Evolutionary conservation across 2,888 invertebrate genomes (phyloP), one percentile per base, ranked within the genome.

Genomic region (Cephus pulcher): DNA sequence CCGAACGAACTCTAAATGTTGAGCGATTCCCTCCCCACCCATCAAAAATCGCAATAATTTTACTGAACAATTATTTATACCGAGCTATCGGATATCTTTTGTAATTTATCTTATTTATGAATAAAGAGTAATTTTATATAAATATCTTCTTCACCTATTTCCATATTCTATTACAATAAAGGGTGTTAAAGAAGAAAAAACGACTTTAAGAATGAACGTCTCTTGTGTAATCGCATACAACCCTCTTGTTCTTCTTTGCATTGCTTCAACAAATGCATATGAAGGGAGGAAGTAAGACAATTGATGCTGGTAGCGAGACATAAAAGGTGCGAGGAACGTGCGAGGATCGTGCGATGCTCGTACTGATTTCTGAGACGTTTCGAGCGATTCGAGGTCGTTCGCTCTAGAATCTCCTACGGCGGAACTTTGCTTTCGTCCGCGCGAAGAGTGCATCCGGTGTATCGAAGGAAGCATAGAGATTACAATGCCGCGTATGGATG

Each of bases 21-120:
- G 15, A 40, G 40, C 15, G 40, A 40, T 40, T 40, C 40, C 15
- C 6, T 40, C 6, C n/a, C 76, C n/a, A 76, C 77, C 34, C 71
- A 79, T 71, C 78, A 79, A 71, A 75, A 76, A 32, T 73, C 83
- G 78, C 84, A 87, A 34, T 76, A 79, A 15, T 56, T 79, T 76
- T 79, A 79, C 79, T 81, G 81, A 81, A 84, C 85, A 83, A 86
- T 86, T 86, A 86, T 86, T 86, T 86, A 86, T 87, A 84, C 76
- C 79, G 76, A 82, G 37, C 34, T 40, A 80, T 76, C 71, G 79
- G 82, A 82, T 86, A 82, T 86, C 82, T 83, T 82, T 83, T 88
- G 87, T 89, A 89, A 89, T 87, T 89, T 89, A 89, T 89, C 83
- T 87, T 88, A 88, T 89, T 88, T 89, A 88, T 89, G 86, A 88